Evolutionary conservation across 2,797 vertebrate genomes (phyloP).

Genomic region (Ceyx erithaca): DNA sequence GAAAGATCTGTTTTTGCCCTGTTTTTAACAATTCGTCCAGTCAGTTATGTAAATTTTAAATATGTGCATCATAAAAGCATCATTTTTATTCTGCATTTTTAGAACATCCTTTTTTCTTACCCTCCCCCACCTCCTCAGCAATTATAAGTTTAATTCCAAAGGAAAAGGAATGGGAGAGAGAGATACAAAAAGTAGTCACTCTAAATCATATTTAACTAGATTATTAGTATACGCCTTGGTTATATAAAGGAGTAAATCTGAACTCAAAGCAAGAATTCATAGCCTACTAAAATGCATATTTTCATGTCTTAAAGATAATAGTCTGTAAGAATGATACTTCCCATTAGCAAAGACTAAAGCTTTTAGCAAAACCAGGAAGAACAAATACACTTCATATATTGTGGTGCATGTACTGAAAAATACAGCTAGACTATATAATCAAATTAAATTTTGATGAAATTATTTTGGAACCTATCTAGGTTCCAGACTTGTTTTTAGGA

Average conservation of each 20-base stretch:
- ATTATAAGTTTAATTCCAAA: not conserved
- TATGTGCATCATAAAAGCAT: not conserved
- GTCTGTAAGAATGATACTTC: not conserved
- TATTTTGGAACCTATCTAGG: not conserved
- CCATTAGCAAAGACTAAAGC: not conserved
- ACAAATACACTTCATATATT: not conserved
- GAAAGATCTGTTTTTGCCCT: not conserved
- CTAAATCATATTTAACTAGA: not conserved
- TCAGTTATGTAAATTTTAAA: not conserved
- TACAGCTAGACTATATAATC: not conserved
- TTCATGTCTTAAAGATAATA: not conserved
- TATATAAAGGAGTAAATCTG: not conserved
- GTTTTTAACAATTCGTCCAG: not conserved
- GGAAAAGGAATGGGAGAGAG: not conserved
- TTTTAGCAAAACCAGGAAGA: not conserved
- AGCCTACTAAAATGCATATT: not conserved
- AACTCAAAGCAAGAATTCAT: not conserved
- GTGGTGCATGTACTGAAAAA: not conserved
- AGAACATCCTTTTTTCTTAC: not conserved
- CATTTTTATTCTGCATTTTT: not conserved
- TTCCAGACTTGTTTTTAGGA: not conserved
- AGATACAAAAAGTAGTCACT: not conserved
- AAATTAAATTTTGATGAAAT: not conserved
- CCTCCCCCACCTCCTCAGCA: not conserved
- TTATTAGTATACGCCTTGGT: not conserved